Evolutionary conservation across 2,797 vertebrate species (phyloP).

Genomic region (Lerista edwardsae): DNA sequence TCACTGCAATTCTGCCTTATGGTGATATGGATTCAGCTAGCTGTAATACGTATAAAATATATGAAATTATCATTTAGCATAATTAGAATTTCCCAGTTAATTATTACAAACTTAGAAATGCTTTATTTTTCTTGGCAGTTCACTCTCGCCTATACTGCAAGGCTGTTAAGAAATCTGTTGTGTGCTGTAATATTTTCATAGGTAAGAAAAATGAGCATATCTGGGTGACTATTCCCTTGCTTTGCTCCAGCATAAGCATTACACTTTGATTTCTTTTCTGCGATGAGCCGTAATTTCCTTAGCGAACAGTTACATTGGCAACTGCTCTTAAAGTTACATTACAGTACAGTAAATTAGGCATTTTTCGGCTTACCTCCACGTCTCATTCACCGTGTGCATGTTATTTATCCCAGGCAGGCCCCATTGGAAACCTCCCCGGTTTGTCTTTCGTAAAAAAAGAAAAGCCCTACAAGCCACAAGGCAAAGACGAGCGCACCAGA

Average conservation of each 20-base stretch:
- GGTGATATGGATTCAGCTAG: conserved; percentile 65
- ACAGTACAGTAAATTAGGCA: conserved; percentile 51
- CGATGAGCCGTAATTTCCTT: conserved; percentile 31
- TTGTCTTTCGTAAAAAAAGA: neutral
- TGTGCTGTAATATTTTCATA: conserved; percentile 26
- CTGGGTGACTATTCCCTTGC: neutral
- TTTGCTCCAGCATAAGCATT: conserved; percentile 27
- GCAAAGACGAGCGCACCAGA: conserved; percentile 27
- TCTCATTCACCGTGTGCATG: neutral
- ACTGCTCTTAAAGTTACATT: conserved; percentile 30
- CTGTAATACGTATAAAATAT: conserved; percentile 51
- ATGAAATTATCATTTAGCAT: conserved; percentile 43
- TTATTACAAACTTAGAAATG: conserved; percentile 47
- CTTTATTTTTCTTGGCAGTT: conserved; percentile 37
- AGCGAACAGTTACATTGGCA: conserved; percentile 40
- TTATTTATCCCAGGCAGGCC: conserved; percentile 35
- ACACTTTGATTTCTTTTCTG: conserved; percentile 30
- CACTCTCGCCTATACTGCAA: conserved; percentile 15
- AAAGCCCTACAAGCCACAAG: conserved; percentile 40
- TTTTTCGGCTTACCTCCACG: conserved; percentile 52
- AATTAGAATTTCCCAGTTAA: conserved; percentile 62
- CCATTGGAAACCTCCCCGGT: conserved; percentile 21
- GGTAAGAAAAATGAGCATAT: conserved; percentile 31
- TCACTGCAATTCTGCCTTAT: conserved; percentile 64
- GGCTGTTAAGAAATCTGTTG: conserved; percentile 39